Evolutionary conservation across 2,888 invertebrate genomes (phyloP).

Genomic region (Odiellus spinosus): DNA sequence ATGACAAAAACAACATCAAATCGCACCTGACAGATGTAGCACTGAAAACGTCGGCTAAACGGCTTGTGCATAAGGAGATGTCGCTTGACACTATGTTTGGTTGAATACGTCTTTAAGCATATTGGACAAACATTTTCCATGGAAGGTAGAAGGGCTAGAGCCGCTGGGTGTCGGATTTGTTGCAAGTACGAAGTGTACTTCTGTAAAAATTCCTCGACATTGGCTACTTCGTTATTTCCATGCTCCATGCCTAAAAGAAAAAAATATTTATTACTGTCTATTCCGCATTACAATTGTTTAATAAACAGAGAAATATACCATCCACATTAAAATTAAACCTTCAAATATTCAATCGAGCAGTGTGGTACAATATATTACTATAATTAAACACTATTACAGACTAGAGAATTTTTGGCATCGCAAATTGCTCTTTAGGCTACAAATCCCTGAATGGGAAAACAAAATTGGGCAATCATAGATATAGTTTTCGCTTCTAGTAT

Average conservation of each 20-base stretch:
- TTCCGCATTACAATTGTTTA: no score
- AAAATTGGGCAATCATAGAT: no score
- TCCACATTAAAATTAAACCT: no score
- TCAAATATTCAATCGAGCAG: no score
- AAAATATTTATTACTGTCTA: not conserved
- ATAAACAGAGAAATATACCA: no score
- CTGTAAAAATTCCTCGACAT: constrained; percentile 14
- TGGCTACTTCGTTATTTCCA: constrained; percentile 11
- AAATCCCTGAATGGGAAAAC: no score
- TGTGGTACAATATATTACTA: no score
- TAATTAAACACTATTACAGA: no score
- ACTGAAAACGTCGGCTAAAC: constrained; percentile 16
- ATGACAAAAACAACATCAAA: no score
- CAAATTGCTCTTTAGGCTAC: no score
- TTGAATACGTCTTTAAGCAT: constrained; percentile 17
- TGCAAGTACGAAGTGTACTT: constrained; percentile 13
- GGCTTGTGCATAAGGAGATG: constrained; percentile 19
- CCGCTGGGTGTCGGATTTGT: constrained; percentile 8
- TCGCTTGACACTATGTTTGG: constrained; percentile 18
- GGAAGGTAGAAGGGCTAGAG: constrained; percentile 9
- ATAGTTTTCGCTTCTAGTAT: no score
- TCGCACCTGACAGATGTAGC: constrained; percentile 7
- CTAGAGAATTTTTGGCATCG: no score
- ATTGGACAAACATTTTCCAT: constrained; percentile 18
- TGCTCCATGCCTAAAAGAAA: not conserved